Evolutionary conservation across 2,888 invertebrate species (phyloP).

Genomic region (Orgyia antiqua): DNA sequence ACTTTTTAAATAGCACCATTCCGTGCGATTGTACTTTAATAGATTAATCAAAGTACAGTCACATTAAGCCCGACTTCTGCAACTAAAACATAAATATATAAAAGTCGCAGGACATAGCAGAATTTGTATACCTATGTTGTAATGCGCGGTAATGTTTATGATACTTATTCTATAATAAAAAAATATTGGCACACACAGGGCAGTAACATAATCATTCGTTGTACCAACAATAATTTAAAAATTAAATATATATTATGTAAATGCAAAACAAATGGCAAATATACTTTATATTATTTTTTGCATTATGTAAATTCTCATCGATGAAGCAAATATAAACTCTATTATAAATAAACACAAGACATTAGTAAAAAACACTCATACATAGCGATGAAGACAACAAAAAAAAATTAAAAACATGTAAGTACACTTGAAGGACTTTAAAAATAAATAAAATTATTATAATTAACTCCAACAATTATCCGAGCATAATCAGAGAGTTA

Average conservation of each 20-base stretch:
- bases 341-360: slow-evolving; percentile 34
- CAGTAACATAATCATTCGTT: slow-evolving; percentile 48
- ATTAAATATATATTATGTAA: slow-evolving; percentile 62
- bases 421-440: slow-evolving; percentile 48
- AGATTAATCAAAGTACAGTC: slow-evolving; percentile 41
- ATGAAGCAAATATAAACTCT: slow-evolving; percentile 39
- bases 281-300: slow-evolving; percentile 48
- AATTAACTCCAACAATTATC: slow-evolving; percentile 54
- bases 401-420: slow-evolving; percentile 36
- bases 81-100: no score
- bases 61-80: no score
- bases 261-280: slow-evolving; percentile 76
- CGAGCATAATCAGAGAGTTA: slow-evolving; percentile 33
- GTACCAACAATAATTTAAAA: slow-evolving; percentile 49
- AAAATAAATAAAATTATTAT: slow-evolving; percentile 58
- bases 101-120: no score
- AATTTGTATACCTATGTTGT: no score
- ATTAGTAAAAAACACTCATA: slow-evolving; percentile 51
- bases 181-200: slow-evolving; percentile 54
- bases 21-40: slow-evolving; percentile 51
- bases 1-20: slow-evolving; percentile 62
- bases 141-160: no score
- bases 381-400: slow-evolving; percentile 43
- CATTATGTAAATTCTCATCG: slow-evolving; percentile 33
- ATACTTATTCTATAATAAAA: slow-evolving; percentile 14